Evolutionary conservation across 2,888 invertebrate species (phyloP).

Genomic region (Lepidocyrtinus sp.): DNA sequence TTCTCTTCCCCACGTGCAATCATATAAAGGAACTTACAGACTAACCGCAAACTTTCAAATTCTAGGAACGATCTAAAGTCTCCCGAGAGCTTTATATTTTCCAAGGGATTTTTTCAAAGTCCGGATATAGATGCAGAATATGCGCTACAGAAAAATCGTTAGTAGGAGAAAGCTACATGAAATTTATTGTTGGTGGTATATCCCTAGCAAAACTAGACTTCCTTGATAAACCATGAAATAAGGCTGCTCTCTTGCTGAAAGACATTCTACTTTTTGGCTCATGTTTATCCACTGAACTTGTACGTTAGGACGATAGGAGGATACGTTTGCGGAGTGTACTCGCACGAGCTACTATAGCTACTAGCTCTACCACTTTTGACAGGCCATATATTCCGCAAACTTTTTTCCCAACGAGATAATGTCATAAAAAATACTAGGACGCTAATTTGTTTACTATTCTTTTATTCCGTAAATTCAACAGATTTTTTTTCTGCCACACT

Average conservation of each 20-base stretch:
- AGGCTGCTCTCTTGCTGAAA: conserved; percentile 24
- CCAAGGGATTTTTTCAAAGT: not conserved
- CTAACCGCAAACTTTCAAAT: not conserved
- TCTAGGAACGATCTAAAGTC: not conserved
- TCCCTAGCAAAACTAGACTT: conserved; percentile 38
- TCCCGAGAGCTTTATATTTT: too few species aligned
- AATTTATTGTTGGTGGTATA: too few species aligned
- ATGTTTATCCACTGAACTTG: too few species aligned
- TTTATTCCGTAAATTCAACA: not conserved
- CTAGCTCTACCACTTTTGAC: not conserved
- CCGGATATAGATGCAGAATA: not conserved
- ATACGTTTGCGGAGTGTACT: too few species aligned
- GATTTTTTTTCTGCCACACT: not conserved
- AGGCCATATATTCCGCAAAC: not conserved
- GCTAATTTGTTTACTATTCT: not conserved
- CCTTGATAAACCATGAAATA: conserved; percentile 58
- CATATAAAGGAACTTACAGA: not conserved
- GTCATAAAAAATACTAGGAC: not conserved
- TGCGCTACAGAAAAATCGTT: not conserved
- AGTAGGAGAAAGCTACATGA: not conserved
- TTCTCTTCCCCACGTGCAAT: not conserved
- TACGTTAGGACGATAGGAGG: too few species aligned
- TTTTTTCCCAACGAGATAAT: not conserved
- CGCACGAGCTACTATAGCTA: not conserved
- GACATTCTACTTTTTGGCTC: conserved; percentile 14